Percentiles rank a stretch among this genome's conserved stretches.
Evolutionary conservation across 2,888 invertebrate genomes (phyloP).

Genomic region (Chrysotoxum bicinctum): DNA sequence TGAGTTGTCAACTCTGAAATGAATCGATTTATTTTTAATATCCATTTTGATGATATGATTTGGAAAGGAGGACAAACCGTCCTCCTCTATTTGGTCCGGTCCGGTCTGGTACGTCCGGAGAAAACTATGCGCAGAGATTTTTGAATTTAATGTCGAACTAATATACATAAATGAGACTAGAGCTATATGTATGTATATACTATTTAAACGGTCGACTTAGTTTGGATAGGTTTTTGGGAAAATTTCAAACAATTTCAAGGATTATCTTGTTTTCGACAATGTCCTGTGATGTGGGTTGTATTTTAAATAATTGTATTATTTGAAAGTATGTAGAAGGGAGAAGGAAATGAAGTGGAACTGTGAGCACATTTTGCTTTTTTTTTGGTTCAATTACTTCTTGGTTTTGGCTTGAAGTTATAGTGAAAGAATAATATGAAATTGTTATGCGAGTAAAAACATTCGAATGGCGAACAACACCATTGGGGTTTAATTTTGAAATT

Average conservation of each 20-base stretch:
- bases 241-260: not conserved
- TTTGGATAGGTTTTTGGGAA: not conserved
- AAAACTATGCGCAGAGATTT: not conserved
- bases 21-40: constrained; percentile 10
- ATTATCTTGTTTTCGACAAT: not conserved
- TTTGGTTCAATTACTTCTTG: not conserved
- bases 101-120: not conserved
- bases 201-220: constrained; percentile 5
- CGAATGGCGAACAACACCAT: not conserved
- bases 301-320: not conserved
- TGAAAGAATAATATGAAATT: not conserved
- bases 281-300: not conserved
- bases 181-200: not conserved
- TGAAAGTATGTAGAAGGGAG: not conserved
- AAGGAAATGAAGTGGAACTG: constrained; percentile 1
- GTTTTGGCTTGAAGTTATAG: not conserved
- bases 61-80: not conserved
- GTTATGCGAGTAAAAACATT: not conserved
- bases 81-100: too few species aligned
- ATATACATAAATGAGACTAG: not conserved
- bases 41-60: not conserved
- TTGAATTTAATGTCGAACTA: not conserved
- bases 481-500: not conserved
- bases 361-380: not conserved
- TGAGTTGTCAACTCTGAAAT: not conserved